Evolutionary conservation across 1,140 invertebrate genomes (phyloP), one percentile per base, ranked within the genome.

Genomic region (Drepana arcuata): DNA sequence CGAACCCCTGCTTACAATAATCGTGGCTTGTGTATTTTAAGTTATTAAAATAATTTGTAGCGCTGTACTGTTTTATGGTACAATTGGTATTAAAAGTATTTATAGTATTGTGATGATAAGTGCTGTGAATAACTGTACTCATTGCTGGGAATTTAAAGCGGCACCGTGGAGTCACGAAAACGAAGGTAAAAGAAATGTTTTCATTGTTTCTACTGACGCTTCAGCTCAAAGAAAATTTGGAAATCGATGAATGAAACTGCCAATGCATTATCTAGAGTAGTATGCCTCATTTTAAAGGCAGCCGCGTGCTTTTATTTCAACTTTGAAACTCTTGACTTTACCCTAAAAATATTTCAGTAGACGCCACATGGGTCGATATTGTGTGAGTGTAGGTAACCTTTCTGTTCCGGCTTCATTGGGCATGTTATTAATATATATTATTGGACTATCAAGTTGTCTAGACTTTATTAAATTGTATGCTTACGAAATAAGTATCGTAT

Each of bases 91-190:
- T 52, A 45, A 58, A 62, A 60, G 26, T 65, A 64, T 75, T 59
- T 66, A 81, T 67, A 59, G 61, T 65, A 74, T 77, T 79, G 78
- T 82, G 78, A 82, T 82, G 78, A 75, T 78, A 82, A 79, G 78
- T 82, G 78, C 62, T 75, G 74, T 79, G 72, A 78, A 62, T 77
- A 81, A 78, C 61, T 79, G 69, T 79, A 79, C 57, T 75, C 69
- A 68, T 62, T 58, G 68, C 62, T 71, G 78, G 78, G 64, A 78
- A 78, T 61, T 64, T 78, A 82, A 82, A 73, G 69, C 78, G 71
- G 78, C 78, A 82, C 77, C 78, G 78, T 82, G 78, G 78, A 82
- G 78, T 82, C 78, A 74, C 78, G 74, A 75, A 82, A 82, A 82
- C 63, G 78, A 82, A 82, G 78, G 78, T 82, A 82, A 78, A 75